Evolutionary conservation across 2,888 invertebrate species (phyloP), one percentile per base, ranked within the genome.

Genomic region (Trisateles emortualis): DNA sequence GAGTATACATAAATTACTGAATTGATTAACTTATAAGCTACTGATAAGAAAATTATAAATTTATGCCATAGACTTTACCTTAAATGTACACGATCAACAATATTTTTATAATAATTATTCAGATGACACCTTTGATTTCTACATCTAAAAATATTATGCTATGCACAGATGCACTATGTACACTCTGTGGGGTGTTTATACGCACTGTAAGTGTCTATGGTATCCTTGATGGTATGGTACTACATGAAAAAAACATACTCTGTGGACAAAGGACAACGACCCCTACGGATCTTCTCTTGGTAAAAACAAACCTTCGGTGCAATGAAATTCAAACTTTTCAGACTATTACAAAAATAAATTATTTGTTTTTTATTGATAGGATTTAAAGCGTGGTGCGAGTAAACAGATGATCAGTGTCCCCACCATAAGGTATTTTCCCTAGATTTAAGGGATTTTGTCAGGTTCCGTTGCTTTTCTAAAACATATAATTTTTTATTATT

Each of bases 91-190:
- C 84, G 85, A 85, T 80, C 79, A 79, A 65, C 73, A 70, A 77
- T 74, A 76, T 74, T 79, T 76, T 79, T 76, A 54, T 74, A 76
- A 78, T 80, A 83, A 82, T 83, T 66, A 83, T 80, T 84, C 80
- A 80, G 85, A 86, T 87, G 88, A 88, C 90, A 90, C 87, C 84
- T 78, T 78, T 87, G 84, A 85, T 88, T 88, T 86, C 93, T 93
- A 93, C 92, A 93, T 93, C 92, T 93, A 93, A 92, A 93, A 93
- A 92, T 93, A 93, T 92, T 92, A 90, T 51, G 50, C 49, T 55
- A 49, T 24, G 54, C 55, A 55, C 55, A 55, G 54, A 54, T 45
- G 36, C 46, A 51, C 22, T 50, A 26, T 26, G 26, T 26, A 43
- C 35, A 39, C 11, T 24, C 22, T 42, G n/a, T 43, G 17, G 11